Evolutionary conservation across 2,888 invertebrate genomes (phyloP), one percentile per base, ranked within the genome.

Genomic region (Marasmarcha lunaedactyla): DNA sequence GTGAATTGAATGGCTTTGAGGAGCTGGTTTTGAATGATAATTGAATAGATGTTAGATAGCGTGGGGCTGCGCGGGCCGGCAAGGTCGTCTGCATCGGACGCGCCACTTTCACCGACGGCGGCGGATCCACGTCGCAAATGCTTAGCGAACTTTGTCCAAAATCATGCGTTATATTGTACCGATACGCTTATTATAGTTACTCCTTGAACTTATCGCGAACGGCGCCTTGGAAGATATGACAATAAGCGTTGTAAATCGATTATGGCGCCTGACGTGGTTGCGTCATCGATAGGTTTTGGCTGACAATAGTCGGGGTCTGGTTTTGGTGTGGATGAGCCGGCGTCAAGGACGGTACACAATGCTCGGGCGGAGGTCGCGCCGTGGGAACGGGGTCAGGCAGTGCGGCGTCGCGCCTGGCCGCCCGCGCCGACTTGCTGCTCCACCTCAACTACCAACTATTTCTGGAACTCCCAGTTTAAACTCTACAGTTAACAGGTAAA

Each of bases 331-430:
- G n/a, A n/a, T n/a, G n/a, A n/a, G n/a, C n/a, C n/a, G n/a, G n/a
- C 46, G 54, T 61, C 63, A 67, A 70, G 66, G 68, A 57, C 62
- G 51, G 47, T 44, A 47, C 49, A 40, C 40, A 40, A 38, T 42
- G 44, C 41, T 20, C 40, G 43, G 42, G 36, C 46, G 44, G 57
- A 64, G 68, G 69, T 71, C 72, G 68, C 40, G 45, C 55, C 78
- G 81, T 83, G 81, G 63, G 79, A 83, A 83, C 68, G 70, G 55
- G 79, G 81, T 76, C 76, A 79, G 54, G 71, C 74, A 70, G 58
- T 74, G 71, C 59, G 54, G 52, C 62, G 74, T 67, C 66, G 52
- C 77, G 79, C 77, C 59, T 67, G 66, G 71, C 45, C 63, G 71
- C 45, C 51, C 55, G 53, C 53, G 49, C 49, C 46, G n/a, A 7